These are phyloP conservation scores for Phymatocera aterrima DNA, from an alignment of 2,888 invertebrate genomes.

Conservation along the genomic window DNA sequence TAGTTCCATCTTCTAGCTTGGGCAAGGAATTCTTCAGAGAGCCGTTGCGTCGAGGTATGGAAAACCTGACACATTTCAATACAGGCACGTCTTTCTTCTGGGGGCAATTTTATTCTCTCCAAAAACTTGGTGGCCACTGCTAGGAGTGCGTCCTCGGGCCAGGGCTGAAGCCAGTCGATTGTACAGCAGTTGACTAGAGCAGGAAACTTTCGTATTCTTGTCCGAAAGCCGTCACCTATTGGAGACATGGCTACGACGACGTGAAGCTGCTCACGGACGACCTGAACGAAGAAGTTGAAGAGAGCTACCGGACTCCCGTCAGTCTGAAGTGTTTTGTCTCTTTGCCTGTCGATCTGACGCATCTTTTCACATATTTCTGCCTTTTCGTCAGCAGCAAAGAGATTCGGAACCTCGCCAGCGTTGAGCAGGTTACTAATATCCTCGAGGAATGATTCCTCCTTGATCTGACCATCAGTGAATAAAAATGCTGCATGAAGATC, in stretches of 20 bases:
- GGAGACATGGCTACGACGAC: conserved; percentile 94
- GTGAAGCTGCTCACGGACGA: conserved; percentile 93
- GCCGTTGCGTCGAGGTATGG: conserved; percentile 88
- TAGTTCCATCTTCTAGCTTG: conserved; percentile 88
- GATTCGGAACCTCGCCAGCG: conserved; percentile 95
- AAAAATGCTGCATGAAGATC: conserved; percentile 93
- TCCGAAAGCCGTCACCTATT: conserved; percentile 90
- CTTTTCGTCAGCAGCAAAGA: conserved; percentile 91
- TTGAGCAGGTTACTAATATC: conserved; percentile 95
- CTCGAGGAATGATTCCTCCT: conserved; percentile 94
- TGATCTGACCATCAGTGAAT: conserved; percentile 95
- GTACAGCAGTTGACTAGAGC: conserved; percentile 96
- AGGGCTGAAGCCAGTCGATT: conserved; percentile 96
- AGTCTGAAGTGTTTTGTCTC: conserved; percentile 91
- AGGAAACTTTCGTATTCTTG: conserved; percentile 92
- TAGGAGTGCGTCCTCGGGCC: conserved; percentile 95
- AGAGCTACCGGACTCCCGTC: conserved; percentile 94
- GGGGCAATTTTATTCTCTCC: conserved; percentile 85
- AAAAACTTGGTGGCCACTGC: conserved; percentile 91
- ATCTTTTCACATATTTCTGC: conserved; percentile 95
- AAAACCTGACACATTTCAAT: conserved; percentile 94
- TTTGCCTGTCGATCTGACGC: conserved; percentile 92
- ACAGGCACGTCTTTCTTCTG: conserved; percentile 84
- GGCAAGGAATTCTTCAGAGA: conserved; percentile 81
- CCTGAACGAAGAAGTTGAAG: conserved; percentile 93